Conservation (phyloP, 2,888 invertebrate species). For the Nymphalis polychloros region DNA sequence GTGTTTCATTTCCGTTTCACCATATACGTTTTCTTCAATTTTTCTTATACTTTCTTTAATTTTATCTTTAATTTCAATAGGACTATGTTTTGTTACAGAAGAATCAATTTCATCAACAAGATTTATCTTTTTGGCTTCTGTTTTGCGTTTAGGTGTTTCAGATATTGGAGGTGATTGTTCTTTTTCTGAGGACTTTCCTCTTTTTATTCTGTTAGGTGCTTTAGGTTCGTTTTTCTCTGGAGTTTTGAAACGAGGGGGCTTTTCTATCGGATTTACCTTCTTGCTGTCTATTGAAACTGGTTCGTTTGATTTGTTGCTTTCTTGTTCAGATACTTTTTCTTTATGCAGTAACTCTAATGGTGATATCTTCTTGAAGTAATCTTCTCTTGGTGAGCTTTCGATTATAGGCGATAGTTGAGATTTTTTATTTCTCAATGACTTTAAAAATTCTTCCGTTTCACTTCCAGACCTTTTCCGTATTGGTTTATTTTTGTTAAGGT, state of each 20-base stretch:
- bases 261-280: constrained; percentile 76
- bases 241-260: constrained; percentile 69
- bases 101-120: constrained; percentile 71
- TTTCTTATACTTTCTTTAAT: constrained; percentile 78
- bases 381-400: constrained; percentile 87
- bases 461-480: constrained; percentile 83
- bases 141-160: constrained; percentile 73
- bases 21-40: constrained; percentile 77
- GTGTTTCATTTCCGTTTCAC: constrained; percentile 84
- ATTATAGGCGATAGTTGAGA: constrained; percentile 90
- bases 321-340: constrained; percentile 60
- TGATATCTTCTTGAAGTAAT: constrained; percentile 82
- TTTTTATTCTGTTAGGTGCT: constrained; percentile 64
- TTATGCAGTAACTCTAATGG: constrained; percentile 69
- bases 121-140: constrained; percentile 62
- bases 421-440: constrained; percentile 81
- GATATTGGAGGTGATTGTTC: constrained; percentile 64
- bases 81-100: constrained; percentile 56
- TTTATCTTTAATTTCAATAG: constrained; percentile 68
- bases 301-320: constrained; percentile 54
- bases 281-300: constrained; percentile 53
- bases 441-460: constrained; percentile 82
- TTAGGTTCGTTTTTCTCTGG: constrained; percentile 71
- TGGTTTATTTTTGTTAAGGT: constrained; percentile 68
- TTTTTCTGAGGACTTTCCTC: constrained; percentile 65